Conservation (phyloP, 92 coral and sea anemone species). For the Nematostella vectensis region DNA sequence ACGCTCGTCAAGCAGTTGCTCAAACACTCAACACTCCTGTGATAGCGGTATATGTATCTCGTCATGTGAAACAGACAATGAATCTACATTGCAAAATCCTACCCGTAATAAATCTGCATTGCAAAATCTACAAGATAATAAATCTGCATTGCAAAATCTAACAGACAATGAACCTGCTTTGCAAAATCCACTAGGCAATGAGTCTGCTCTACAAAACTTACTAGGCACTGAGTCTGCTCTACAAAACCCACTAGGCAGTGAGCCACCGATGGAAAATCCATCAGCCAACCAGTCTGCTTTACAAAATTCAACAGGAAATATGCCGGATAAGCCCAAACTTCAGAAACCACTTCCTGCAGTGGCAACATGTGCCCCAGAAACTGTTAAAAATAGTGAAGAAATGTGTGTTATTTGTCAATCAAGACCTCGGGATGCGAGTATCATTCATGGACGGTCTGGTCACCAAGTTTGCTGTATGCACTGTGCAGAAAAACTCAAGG, state of each 20-base stretch:
- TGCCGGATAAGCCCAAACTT: neutral
- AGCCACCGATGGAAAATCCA: neutral
- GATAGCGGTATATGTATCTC: slow-evolving; percentile 37
- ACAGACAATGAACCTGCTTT: neutral
- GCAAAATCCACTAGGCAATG: neutral
- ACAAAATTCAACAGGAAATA: neutral
- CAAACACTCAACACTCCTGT: slow-evolving; percentile 21
- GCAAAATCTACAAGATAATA: neutral
- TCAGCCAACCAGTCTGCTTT: slow-evolving; percentile 3
- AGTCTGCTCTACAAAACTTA: neutral
- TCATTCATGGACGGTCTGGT: slow-evolving; percentile 85
- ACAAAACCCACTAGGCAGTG: neutral
- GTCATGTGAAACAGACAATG: slow-evolving; percentile 31
- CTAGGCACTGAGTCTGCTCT: neutral
- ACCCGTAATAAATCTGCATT: neutral
- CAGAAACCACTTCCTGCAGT: neutral
- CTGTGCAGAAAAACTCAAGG: slow-evolving; percentile 86
- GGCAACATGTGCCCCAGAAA: neutral
- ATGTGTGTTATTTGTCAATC: slow-evolving; percentile 75
- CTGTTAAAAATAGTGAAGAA: neutral
- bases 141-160: neutral
- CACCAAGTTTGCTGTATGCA: slow-evolving; percentile 88
- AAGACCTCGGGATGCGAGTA: slow-evolving; percentile 85
- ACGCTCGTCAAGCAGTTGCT: slow-evolving; percentile 34
- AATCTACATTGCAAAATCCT: neutral